Evolutionary conservation across 2,888 invertebrate species (phyloP), one percentile per base, ranked within the genome.

Genomic region (Zaprionus bogoriensis): DNA sequence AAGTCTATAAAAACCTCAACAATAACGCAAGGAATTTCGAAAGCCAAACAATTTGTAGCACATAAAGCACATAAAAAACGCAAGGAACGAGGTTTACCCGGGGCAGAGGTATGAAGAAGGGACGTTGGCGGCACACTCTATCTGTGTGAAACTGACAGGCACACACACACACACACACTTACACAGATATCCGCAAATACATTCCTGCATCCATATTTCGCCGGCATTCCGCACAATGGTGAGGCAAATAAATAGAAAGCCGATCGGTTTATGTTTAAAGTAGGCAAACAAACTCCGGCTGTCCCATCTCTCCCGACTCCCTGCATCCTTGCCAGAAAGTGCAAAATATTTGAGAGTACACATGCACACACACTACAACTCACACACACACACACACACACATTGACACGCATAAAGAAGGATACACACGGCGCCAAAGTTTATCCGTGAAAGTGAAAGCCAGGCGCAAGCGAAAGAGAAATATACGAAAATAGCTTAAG

Each of bases 11-110:
- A 79, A 83, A 82, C 77, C 74, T 73, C 67, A 70, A 81, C 76
- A 80, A 85, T 68, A 85, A 83, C 64, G 65, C 61, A 48, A 72
- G 62, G 71, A 83, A 85, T 82, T 79, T 81, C 54, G 47, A 74
- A 82, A 82, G 74, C 86, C 74, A 82, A 77, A 83, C 86, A 82
- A 81, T 81, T 81, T 83, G 83, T 76, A 80, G 74, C 76, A 79
- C 69, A 85, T 71, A 82, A 78, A 70, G 75, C 72, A 67, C 69
- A 83, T 64, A 79, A 68, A 69, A 67, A 59, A 53, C 14, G 47
- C 5, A 6, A 38, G 32, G 42, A 36, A 50, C 47, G 25, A 54
- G 54, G 20, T 20, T 25, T 20, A 46, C 41, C 45, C 71, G 25
- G 63, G 41, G 38, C n/a, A n/a, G n/a, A n/a, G n/a, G n/a, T n/a